Conservation (phyloP, 2,888 invertebrate genomes). For the Lapara coniferarum region DNA sequence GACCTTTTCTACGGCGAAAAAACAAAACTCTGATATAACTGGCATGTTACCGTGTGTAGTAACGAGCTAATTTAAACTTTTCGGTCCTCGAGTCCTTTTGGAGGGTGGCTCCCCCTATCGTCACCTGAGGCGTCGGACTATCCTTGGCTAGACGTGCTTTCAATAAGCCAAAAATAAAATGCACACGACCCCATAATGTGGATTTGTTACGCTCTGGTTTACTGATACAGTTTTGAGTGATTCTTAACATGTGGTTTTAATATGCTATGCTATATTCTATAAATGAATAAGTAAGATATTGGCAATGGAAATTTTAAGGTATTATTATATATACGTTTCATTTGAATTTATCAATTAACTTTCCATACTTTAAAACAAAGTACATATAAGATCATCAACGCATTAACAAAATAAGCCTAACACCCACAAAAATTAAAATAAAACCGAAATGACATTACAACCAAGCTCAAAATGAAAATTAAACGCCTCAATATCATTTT, state of each 20-base stretch:
- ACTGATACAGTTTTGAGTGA: slow-evolving; percentile 22
- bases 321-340: not conserved
- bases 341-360: not conserved
- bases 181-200: slow-evolving; percentile 43
- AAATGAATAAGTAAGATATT: too few species aligned
- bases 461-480: slow-evolving; percentile 28
- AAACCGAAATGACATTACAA: not conserved
- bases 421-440: not conserved
- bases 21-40: slow-evolving; percentile 75
- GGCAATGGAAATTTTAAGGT: too few species aligned
- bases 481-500: slow-evolving; percentile 24
- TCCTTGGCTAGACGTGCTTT: slow-evolving; percentile 65
- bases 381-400: not conserved
- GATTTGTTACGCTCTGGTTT: slow-evolving; percentile 30
- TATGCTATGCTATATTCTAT: too few species aligned
- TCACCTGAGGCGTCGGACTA: slow-evolving; percentile 75
- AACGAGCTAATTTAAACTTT: slow-evolving; percentile 84
- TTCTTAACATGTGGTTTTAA: too few species aligned
- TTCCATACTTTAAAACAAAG: not conserved
- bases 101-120: slow-evolving; percentile 64
- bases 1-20: slow-evolving; percentile 76
- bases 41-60: slow-evolving; percentile 74
- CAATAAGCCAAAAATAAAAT: slow-evolving; percentile 66
- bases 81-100: slow-evolving; percentile 69
- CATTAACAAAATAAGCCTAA: too few species aligned